Evolutionary conservation across 2,113 vertebrate species (phyloP), one percentile per base, ranked within the genome.

Genomic region (Nasalis larvatus): DNA sequence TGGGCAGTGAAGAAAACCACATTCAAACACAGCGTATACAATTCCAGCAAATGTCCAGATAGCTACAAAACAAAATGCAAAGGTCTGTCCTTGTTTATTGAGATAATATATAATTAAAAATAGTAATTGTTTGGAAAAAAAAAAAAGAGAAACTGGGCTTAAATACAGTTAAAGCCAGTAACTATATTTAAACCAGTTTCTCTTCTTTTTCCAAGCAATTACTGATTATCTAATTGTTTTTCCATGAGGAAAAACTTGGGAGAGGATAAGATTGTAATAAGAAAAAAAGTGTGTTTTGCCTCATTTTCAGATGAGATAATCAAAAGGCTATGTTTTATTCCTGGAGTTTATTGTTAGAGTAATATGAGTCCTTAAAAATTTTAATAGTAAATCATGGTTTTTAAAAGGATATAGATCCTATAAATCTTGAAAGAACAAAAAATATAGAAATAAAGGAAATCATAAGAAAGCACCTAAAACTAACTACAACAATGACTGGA

Each of bases 1-100:
- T 3, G 0, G 56, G 1, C 3, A 0, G 9, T 18, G 66, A 63
- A 3, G 14, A 40, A 10, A 18, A 47, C 6, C 21, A 12, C 11
- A 14, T 16, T 4, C 3, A 40, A 32, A 69, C 11, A 66, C 3
- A 9, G 37, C 27, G 5, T 30, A 4, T 8, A 16, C 35, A 6
- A 12, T 14, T 8, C 60, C 21, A 6, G 10, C 56, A 42, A 12
- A 13, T 3, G 14, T 25, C 30, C 25, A 4, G 1, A 18, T 4
- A 16, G 35, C 0, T 0, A 2, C 23, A 63, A 25, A 82, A 21
- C 18, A 18, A 47, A 49, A 27, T 9, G 40, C 9, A 16, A 49
- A 63, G 1, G 16, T 27, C 37, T 13, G 8, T 3, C n/a, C 71
- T 73, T 35, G 23, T 4, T 25, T 42, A 1, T 3, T 0, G 10